Conservation (phyloP, 2,797 vertebrate genomes). For the Neosalanx taihuensis region DNA sequence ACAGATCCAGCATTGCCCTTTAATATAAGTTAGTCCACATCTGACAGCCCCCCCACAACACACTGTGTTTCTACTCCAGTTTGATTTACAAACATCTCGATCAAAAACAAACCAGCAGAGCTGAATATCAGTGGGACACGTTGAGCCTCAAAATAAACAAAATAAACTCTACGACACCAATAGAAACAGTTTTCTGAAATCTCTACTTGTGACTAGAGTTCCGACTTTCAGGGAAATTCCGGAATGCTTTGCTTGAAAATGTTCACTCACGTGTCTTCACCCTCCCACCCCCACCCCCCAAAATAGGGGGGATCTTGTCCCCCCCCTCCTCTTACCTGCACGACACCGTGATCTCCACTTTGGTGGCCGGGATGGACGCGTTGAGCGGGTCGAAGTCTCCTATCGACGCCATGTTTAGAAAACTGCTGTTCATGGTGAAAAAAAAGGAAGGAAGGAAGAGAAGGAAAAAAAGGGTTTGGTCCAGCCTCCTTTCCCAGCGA, state of each 20-base stretch:
- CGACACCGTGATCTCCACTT: slow-evolving; percentile 95
- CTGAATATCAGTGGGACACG: too few relatives aligned
- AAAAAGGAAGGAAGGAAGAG: too few relatives aligned
- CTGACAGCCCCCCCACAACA: not conserved
- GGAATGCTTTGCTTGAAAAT: too few relatives aligned
- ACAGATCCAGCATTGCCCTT: too few relatives aligned
- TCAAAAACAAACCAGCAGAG: too few relatives aligned
- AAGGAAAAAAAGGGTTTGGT: slow-evolving; percentile 22
- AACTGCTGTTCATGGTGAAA: slow-evolving; percentile 75
- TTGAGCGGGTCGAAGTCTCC: slow-evolving; percentile 88
- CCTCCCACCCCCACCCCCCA: not conserved
- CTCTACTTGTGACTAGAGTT: not conserved
- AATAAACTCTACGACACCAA: not conserved
- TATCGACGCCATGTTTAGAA: slow-evolving; percentile 83
- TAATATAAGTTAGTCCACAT: not conserved
- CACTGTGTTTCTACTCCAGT: not conserved
- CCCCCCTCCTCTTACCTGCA: slow-evolving; percentile 81
- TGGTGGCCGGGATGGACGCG: slow-evolving; percentile 88
- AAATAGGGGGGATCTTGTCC: not conserved
- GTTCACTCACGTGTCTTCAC: too few relatives aligned
- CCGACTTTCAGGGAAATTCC: not conserved
- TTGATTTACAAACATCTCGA: not conserved
- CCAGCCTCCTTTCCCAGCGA: slow-evolving; percentile 46
- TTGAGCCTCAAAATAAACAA: not conserved
- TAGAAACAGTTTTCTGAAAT: too few relatives aligned